These are phyloP conservation scores for Phymastichus coffea DNA, from an alignment of 1,140 invertebrate species.

Conservation along the genomic window DNA sequence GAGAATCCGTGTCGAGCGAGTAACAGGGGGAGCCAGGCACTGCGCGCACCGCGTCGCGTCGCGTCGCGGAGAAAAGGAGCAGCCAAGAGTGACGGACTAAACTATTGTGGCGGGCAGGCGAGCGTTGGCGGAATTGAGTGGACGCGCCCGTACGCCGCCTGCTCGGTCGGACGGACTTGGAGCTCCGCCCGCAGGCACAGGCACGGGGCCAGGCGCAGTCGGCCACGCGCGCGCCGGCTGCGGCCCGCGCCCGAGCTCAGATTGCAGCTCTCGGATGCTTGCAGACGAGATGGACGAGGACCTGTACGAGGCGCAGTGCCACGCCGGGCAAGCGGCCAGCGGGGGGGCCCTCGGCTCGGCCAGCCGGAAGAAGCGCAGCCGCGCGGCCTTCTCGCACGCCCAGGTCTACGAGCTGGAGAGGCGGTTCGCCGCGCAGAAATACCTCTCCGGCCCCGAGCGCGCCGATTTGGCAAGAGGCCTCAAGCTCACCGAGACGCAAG, in stretches of 20 bases:
- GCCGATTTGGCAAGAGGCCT: conserved; percentile 87
- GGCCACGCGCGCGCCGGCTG: background rate
- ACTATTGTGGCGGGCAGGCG: too few species aligned
- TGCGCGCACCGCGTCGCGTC: too few species aligned
- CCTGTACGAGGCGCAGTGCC: conserved; percentile 49
- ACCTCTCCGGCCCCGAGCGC: conserved; percentile 92
- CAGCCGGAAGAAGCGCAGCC: conserved; percentile 90
- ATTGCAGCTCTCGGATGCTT: too few species aligned
- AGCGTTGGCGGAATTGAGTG: background rate
- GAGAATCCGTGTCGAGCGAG: too few species aligned
- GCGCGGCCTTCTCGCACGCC: conserved; percentile 94
- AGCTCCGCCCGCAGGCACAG: background rate
- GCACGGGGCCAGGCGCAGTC: background rate
- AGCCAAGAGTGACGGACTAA: background rate
- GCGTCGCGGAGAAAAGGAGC: background rate
- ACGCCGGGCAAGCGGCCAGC: conserved; percentile 42
- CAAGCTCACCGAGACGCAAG: conserved; percentile 90
- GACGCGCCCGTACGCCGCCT: background rate
- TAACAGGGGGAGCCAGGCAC: background rate
- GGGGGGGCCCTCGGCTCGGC: too few species aligned
- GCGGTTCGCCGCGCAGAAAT: conserved; percentile 91
- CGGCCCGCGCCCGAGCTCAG: background rate
- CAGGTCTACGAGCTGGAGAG: conserved; percentile 92
- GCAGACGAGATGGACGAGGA: conserved; percentile 53
- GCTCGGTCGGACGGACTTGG: background rate